Conservation (phyloP, 2,888 invertebrate genomes). For the Calliopum simillimum region DNA sequence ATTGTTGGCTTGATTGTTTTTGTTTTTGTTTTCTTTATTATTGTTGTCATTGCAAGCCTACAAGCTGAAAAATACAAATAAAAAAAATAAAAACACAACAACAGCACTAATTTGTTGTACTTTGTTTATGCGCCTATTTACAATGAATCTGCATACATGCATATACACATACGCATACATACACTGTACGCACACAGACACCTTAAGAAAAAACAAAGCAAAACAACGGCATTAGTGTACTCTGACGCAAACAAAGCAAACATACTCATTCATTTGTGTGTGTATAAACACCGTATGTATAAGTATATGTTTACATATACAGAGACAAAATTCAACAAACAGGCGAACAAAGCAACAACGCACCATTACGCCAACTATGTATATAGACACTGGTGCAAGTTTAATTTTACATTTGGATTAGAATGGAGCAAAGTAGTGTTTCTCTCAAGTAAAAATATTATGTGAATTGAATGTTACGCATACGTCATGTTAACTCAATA, state of each 20-base stretch:
- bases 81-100: no score
- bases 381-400: background rate
- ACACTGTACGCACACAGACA: no score
- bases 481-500: no score
- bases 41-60: background rate
- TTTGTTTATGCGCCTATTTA: constrained; percentile 11
- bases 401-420: background rate
- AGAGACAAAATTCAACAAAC: background rate
- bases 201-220: background rate
- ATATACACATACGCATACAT: background rate
- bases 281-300: background rate
- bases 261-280: background rate
- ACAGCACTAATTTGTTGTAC: constrained; percentile 4
- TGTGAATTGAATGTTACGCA: no score
- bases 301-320: background rate
- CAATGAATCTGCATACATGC: background rate
- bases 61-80: background rate
- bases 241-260: background rate
- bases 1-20: background rate
- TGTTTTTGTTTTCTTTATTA: background rate
- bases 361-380: background rate
- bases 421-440: background rate
- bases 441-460: background rate
- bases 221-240: background rate
- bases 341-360: background rate